Evolutionary conservation across 2,797 vertebrate genomes (phyloP).

Genomic region (Mus caroli): DNA sequence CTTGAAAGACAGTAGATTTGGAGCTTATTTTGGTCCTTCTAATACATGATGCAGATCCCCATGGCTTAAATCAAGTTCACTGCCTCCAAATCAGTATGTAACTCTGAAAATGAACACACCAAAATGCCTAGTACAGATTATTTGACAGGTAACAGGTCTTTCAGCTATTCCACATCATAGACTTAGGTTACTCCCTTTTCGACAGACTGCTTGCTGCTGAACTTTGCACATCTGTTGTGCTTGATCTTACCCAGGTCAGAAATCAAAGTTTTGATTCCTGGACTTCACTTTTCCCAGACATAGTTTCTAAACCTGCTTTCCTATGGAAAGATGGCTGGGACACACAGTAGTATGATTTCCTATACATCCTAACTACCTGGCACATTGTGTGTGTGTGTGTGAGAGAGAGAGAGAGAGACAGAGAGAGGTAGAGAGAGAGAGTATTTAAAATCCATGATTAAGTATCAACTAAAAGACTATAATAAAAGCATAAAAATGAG

Average conservation of each 20-base stretch:
- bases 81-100: conserved; percentile 18
- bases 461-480: conserved; percentile 25
- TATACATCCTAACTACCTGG: background rate
- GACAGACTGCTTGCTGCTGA: conserved; percentile 15
- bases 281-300: background rate
- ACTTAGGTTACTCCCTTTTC: conserved; percentile 4
- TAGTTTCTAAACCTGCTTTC: conserved; percentile 40
- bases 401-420: no score
- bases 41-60: background rate
- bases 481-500: conserved; percentile 28
- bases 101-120: conserved; percentile 55
- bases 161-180: conserved; percentile 10
- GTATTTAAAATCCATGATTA: conserved; percentile 46
- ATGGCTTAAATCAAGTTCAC: background rate
- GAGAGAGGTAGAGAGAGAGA: no score
- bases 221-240: background rate
- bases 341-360: background rate
- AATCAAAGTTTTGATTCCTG: conserved; percentile 39
- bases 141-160: background rate
- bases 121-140: conserved; percentile 5
- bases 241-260: conserved; percentile 24
- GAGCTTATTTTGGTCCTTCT: conserved; percentile 18
- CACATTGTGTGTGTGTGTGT: background rate
- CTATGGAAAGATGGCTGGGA: background rate
- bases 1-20: background rate